A percentile compares a stretch with the other conserved stretches of the same genome.
Evolutionary conservation across 2,113 vertebrate genomes (phyloP).

Genomic region (Picathartes gymnocephalus): DNA sequence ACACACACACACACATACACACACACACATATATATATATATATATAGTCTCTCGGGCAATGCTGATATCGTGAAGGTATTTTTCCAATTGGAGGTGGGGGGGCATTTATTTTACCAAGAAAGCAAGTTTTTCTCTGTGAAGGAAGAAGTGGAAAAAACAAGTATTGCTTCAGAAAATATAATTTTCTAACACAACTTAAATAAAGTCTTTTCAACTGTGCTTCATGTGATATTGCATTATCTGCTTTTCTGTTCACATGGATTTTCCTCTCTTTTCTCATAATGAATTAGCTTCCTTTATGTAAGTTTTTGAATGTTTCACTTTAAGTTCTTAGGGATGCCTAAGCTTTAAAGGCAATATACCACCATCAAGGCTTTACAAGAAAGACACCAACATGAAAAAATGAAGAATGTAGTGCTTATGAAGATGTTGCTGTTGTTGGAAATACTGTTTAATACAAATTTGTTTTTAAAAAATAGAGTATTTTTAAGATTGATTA

Average conservation of each 20-base stretch:
- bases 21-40: too few species aligned
- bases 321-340: background rate
- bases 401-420: background rate
- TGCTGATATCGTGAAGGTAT: background rate
- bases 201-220: background rate
- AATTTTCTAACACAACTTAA: background rate
- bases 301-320: background rate
- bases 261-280: background rate
- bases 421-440: background rate
- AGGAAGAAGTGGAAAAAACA: background rate
- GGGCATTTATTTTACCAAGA: background rate
- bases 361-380: background rate
- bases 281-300: background rate
- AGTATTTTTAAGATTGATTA: background rate
- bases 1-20: too few species aligned
- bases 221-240: background rate
- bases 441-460: background rate
- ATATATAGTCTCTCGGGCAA: background rate
- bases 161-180: background rate
- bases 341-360: background rate
- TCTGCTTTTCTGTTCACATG: background rate
- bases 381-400: background rate
- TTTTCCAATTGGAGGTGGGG: background rate
- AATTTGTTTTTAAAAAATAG: accelerated
- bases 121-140: background rate